Conservation (phyloP, 1,140 invertebrate genomes). For the Thaumatotibia leucotreta region DNA sequence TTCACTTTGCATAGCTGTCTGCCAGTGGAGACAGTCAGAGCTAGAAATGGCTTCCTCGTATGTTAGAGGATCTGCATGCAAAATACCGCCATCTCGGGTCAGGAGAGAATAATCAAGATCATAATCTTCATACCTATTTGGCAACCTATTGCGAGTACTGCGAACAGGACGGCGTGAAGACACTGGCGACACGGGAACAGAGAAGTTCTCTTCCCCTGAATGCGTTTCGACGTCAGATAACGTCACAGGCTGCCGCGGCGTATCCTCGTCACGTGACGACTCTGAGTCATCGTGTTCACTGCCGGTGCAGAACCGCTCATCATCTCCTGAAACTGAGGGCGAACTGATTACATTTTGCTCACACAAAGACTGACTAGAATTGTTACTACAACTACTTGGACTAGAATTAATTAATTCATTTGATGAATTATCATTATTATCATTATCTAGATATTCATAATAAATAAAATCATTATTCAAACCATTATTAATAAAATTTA, state of each 20-base stretch:
- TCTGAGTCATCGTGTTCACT: neutral
- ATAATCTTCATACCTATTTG: neutral
- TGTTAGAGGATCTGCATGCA: constrained; percentile 15
- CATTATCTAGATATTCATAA: neutral
- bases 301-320: neutral
- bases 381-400: neutral
- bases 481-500: neutral
- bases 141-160: neutral
- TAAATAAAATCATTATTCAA: neutral
- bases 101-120: neutral
- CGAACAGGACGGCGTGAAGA: neutral
- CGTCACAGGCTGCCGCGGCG: neutral
- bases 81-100: no score
- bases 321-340: neutral
- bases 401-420: neutral
- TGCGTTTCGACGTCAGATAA: neutral
- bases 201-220: neutral
- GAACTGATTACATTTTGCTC: neutral
- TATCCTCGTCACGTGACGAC: neutral
- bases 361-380: neutral
- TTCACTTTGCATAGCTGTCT: constrained; percentile 39
- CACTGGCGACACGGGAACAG: neutral
- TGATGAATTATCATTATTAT: neutral
- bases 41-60: neutral
- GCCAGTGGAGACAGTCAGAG: constrained; percentile 23